Evolutionary conservation across 1,140 invertebrate species (phyloP).

Genomic region (Listronotus oregonensis): DNA sequence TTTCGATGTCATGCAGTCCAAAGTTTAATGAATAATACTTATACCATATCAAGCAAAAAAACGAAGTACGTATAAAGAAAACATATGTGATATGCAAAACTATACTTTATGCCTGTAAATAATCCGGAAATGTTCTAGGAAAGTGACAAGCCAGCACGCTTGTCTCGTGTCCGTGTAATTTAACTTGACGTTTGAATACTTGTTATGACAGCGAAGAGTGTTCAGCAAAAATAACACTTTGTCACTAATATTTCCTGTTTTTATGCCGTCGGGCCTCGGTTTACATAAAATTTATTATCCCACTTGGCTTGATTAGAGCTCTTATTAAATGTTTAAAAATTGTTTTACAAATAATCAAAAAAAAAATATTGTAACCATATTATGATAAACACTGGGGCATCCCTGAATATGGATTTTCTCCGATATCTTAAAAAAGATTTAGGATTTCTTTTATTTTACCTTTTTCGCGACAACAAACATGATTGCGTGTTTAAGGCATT

Average conservation of each 20-base stretch:
- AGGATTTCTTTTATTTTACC: too few species aligned
- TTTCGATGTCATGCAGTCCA: too few species aligned
- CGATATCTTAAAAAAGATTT: too few species aligned
- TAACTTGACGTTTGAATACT: slow-evolving; percentile 46
- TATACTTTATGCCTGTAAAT: slow-evolving; percentile 41
- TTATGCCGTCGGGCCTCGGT: slow-evolving; percentile 16
- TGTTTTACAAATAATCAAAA: too few species aligned
- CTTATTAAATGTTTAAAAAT: not conserved
- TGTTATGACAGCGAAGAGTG: slow-evolving; percentile 42
- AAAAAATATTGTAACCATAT: too few species aligned
- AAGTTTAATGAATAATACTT: too few species aligned
- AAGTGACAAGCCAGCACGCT: slow-evolving; percentile 46
- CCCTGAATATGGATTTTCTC: too few species aligned
- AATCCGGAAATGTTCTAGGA: slow-evolving; percentile 42
- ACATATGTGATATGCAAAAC: slow-evolving; percentile 39
- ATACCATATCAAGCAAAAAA: not conserved
- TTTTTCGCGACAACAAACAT: too few species aligned
- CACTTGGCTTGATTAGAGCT: not conserved
- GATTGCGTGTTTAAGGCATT: too few species aligned
- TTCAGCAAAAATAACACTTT: slow-evolving; percentile 46
- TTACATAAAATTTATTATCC: slow-evolving; percentile 15
- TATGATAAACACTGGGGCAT: too few species aligned
- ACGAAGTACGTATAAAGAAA: slow-evolving; percentile 15
- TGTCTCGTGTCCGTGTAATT: slow-evolving; percentile 44
- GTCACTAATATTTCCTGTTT: slow-evolving; percentile 46